Evolutionary conservation across 2,888 invertebrate species (phyloP), one percentile per base, ranked within the genome.

Genomic region (Hydrotaea diabolus): DNA sequence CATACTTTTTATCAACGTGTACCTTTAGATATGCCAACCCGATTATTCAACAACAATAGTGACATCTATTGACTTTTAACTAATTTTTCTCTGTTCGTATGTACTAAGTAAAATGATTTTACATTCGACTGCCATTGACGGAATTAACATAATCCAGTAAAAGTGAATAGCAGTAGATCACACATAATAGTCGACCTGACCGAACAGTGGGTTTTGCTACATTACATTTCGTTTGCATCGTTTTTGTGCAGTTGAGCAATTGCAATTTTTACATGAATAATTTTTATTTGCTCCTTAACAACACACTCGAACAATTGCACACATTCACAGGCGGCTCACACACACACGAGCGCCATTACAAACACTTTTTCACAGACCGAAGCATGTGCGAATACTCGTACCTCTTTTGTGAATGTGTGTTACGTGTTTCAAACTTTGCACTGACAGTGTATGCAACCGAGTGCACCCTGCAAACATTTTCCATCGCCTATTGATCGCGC

Each of bases 311-410:
- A 17, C 64, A 64, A 64, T 36, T 17, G 64, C 36, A 64, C 64
- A 62, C 36, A 31, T 31, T 62, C 31, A n/a, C 62, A 62, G 8
- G 31, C 31, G 3, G 7, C 31, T 4, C 31, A 4, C 31, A 31
- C 31, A 31, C 31, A 36, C 15, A 31, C 7, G 17, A 15, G 26
- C 62, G 5, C 13, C n/a, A 49, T 49, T 49, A 49, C 49, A 49
- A 49, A 49, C 49, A n/a, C 49, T 49, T 49, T 49, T 49, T n/a
- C 62, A 62, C n/a, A 36, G 36, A 46, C 64, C 62, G 43, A 21
- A 81, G 49, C 78, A 72, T 81, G 78, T 81, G 81, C 79, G 81
- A 79, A 81, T 78, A n/a, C n/a, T n/a, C n/a, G n/a, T n/a, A 78
- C 31, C 46, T 57, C 71, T 77, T 80, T 80, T 75, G 64, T 75